Evolutionary conservation across 2,113 vertebrate species (phyloP).

Genomic region (Odocoileus virginianus): DNA sequence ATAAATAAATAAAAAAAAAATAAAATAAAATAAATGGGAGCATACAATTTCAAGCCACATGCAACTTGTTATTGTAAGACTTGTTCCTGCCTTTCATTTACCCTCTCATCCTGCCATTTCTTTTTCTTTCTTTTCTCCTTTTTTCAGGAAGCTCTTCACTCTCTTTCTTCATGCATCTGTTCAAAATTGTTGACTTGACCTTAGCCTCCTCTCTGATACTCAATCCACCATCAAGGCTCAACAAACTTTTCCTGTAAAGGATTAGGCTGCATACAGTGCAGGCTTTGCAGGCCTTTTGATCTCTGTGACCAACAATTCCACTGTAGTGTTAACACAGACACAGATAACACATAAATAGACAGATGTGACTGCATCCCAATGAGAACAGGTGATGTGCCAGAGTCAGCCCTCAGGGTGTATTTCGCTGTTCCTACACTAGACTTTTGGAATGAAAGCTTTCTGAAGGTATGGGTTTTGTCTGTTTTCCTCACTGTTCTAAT

Average conservation of each 20-base stretch:
- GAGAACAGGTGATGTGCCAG: neutral
- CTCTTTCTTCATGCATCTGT: neutral
- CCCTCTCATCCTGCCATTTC: neutral
- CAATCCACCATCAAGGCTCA: neutral
- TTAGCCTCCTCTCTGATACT: neutral
- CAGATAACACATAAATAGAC: neutral
- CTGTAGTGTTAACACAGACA: neutral
- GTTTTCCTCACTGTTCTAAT: neutral
- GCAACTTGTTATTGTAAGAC: neutral
- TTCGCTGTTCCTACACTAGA: neutral
- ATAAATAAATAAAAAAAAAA: too few species aligned
- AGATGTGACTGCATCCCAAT: rapidly evolving
- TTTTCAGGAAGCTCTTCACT: neutral
- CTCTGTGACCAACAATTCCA: neutral
- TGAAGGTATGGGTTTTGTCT: neutral
- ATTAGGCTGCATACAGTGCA: neutral
- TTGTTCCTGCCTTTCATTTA: neutral
- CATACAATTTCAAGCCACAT: neutral
- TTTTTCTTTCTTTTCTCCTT: neutral
- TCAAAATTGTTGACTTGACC: neutral
- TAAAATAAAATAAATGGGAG: neutral
- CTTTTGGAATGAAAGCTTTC: neutral
- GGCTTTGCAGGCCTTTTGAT: rapidly evolving
- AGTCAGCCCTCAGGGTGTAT: neutral
- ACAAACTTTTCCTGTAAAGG: neutral